Conservation (phyloP, 2,797 vertebrate genomes). For the Galaxias olidus region DNA sequence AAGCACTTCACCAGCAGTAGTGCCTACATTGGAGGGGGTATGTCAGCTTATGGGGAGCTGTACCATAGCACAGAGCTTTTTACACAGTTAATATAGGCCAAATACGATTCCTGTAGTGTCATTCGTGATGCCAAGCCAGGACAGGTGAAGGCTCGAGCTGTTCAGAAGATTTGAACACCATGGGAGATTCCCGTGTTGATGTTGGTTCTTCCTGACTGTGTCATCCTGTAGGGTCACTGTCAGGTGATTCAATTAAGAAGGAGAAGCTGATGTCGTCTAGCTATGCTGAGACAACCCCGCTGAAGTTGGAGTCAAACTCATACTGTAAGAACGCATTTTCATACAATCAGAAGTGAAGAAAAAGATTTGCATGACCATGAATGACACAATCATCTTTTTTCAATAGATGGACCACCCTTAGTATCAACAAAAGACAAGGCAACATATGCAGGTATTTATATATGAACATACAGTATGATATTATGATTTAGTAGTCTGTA, state of each 20-base stretch:
- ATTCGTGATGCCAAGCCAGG: no score
- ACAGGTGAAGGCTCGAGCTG: no score
- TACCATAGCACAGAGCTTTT: no score
- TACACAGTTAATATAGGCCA: no score
- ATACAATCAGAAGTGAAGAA: not conserved
- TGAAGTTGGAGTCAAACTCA: constrained; percentile 78
- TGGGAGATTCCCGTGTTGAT: not conserved
- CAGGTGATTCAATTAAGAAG: constrained; percentile 89
- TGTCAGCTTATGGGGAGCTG: constrained; percentile 10
- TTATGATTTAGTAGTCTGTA: no score
- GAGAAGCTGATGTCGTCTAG: constrained; percentile 81
- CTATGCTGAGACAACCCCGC: constrained; percentile 67
- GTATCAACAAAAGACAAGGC: constrained; percentile 88
- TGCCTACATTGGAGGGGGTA: constrained; percentile 67
- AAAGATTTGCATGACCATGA: not conserved
- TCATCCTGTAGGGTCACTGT: constrained; percentile 76
- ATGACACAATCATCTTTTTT: constrained; percentile 5
- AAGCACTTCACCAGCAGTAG: constrained; percentile 87
- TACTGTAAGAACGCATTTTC: constrained; percentile 66
- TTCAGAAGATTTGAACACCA: no score
- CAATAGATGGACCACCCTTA: constrained; percentile 71
- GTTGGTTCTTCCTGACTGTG: not conserved
- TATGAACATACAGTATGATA: no score
- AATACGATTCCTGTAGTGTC: no score
- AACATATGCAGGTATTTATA: constrained; percentile 82